A percentile compares a stretch with the other conserved stretches of the same genome.
Conservation (phyloP, 2,113 vertebrate genomes). For the Arizona elegans region DNA sequence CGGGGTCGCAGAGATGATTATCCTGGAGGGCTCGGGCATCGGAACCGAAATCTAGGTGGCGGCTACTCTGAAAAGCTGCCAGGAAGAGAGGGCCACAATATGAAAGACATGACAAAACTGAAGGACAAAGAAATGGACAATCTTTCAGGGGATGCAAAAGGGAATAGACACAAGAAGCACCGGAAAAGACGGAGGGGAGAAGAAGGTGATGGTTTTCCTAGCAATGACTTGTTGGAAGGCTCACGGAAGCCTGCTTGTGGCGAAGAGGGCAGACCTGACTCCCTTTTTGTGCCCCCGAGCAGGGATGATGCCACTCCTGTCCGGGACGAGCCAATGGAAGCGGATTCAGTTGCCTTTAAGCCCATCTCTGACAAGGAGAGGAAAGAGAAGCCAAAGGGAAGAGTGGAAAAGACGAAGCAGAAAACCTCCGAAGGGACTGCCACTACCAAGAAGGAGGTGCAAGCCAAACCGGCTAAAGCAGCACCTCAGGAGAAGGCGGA, state of each 20-base stretch:
- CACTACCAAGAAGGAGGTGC: conserved; percentile 77
- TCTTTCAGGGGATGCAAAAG: conserved; percentile 66
- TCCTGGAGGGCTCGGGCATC: conserved; percentile 67
- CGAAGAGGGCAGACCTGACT: conserved; percentile 74
- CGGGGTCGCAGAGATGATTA: conserved; percentile 73
- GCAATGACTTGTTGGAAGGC: conserved; percentile 68
- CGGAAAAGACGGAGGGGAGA: conserved; percentile 87
- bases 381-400: conserved; percentile 73
- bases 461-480: conserved; percentile 70
- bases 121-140: conserved; percentile 70
- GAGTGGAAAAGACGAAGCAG: conserved; percentile 83
- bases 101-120: conserved; percentile 73
- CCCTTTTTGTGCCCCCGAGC: conserved; percentile 68
- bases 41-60: conserved; percentile 68
- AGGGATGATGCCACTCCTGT: conserved; percentile 92
- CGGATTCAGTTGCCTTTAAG: conserved; percentile 76
- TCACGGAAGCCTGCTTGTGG: conserved; percentile 65
- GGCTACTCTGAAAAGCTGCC: conserved; percentile 72
- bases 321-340: conserved; percentile 95
- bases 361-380: conserved; percentile 79
- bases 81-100: conserved; percentile 72
- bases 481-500: conserved; percentile 76
- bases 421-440: conserved; percentile 67
- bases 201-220: conserved; percentile 74
- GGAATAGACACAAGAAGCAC: conserved; percentile 81